phyloP scores from a whole-genome alignment of 1,140 invertebrate genomes.

The Pachypsylla venusta region DNA sequence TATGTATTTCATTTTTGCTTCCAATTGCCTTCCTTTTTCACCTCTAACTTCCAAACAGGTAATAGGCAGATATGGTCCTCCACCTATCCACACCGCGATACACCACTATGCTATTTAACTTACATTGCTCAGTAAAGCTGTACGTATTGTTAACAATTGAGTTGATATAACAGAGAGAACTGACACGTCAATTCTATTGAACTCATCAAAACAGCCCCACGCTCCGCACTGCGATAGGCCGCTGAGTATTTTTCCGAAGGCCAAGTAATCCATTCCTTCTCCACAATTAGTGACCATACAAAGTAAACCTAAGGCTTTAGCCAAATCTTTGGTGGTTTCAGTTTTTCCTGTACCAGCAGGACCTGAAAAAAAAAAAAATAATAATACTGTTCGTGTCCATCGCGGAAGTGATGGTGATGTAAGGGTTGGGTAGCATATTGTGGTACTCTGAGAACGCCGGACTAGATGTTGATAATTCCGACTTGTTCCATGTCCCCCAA shows the following conservation, averaged over 20 bases:
- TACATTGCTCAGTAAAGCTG: conserved; percentile 55
- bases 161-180: conserved; percentile 83
- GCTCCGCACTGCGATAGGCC: conserved; percentile 62
- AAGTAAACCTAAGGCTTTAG: conserved; percentile 68
- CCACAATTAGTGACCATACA: conserved; percentile 86
- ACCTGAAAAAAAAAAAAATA: conserved; percentile 37
- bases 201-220: conserved; percentile 84
- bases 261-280: conserved; percentile 77
- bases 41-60: too few species aligned
- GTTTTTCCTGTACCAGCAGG: conserved; percentile 78
- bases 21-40: too few species aligned
- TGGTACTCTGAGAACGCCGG: too few species aligned
- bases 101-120: conserved; percentile 26
- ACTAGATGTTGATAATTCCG: too few species aligned
- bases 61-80: not conserved
- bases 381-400: too few species aligned
- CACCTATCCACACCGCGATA: not conserved
- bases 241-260: conserved; percentile 68
- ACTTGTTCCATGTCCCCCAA: too few species aligned
- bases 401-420: too few species aligned
- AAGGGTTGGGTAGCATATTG: too few species aligned
- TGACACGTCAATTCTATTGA: conserved; percentile 78
- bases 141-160: conserved; percentile 74
- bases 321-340: conserved; percentile 78
- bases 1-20: too few species aligned